Evolutionary conservation across 2,113 vertebrate genomes (phyloP).

Genomic region (Hirundichthys speculiger): DNA sequence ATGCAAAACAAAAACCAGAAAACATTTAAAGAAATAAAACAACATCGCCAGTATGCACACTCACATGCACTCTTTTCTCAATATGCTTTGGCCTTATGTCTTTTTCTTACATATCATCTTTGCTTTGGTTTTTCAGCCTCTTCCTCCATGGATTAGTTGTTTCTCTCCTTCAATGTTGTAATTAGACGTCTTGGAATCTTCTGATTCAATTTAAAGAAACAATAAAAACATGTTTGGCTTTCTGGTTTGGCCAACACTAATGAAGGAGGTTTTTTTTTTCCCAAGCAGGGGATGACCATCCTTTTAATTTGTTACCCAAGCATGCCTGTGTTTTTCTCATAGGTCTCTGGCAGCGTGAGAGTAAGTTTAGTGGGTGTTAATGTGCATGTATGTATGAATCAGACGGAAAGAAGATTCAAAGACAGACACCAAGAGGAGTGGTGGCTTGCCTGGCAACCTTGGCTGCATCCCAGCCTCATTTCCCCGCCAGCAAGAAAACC

Average conservation of each 20-base stretch:
- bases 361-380: slow-evolving; percentile 19
- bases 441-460: slow-evolving; percentile 54
- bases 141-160: slow-evolving; percentile 40
- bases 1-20: background rate
- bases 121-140: slow-evolving; percentile 39
- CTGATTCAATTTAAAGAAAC: slow-evolving; percentile 46
- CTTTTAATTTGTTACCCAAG: slow-evolving; percentile 56
- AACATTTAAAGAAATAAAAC: background rate
- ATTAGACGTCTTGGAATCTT: slow-evolving; percentile 65
- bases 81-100: slow-evolving; percentile 30
- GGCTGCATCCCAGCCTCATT: slow-evolving; percentile 45
- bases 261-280: slow-evolving; percentile 31
- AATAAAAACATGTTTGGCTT: slow-evolving; percentile 54
- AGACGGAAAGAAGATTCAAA: background rate
- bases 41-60: background rate
- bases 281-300: slow-evolving; percentile 34
- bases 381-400: slow-evolving; percentile 17
- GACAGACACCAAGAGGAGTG: slow-evolving; percentile 31
- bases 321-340: slow-evolving; percentile 31
- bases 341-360: slow-evolving; percentile 12
- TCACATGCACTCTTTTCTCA: slow-evolving; percentile 34
- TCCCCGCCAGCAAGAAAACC: slow-evolving; percentile 41
- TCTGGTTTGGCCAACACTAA: slow-evolving; percentile 42
- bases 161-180: slow-evolving; percentile 52
- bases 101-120: slow-evolving; percentile 45